Evolutionary conservation across 2,888 invertebrate species (phyloP), one percentile per base, ranked within the genome.

Genomic region (Axea sp.): DNA sequence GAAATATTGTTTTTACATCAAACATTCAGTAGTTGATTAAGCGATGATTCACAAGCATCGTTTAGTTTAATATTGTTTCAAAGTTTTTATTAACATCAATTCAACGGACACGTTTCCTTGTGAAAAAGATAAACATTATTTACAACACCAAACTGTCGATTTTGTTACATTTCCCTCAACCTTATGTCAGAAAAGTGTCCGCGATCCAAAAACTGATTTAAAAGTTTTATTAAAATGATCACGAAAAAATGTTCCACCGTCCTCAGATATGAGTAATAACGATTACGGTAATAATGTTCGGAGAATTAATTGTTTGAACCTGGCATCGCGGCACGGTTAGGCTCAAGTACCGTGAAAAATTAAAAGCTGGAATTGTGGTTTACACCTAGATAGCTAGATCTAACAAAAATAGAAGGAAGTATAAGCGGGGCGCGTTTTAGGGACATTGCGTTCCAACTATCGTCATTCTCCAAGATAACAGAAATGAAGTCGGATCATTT

Each of bases 281-380:
- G 12, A 7, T 15, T 39, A 49, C 9, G n/a, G n/a, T n/a, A 49
- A 51, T 4, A 33, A 22, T 30, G 8, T 22, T 35, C 35, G 45
- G 35, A 35, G 37, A 22, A 2, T 6, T 1, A 1, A 15, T 47
- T 11, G 12, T 37, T 45, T 35, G 37, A 7, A 15, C 49, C 49
- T 39, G 49, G 39, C 49, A 28, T 22, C 26, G 49, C 35, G 49
- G 39, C 31, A 49, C 45, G 39, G 39, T 62, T 62, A 62, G 39
- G n/a, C 62, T 31, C 39, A 49, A 41, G 28, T 47, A 53, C 53
- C 43, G 65, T 37, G 47, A n/a, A 53, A 67, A 45, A 67, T 55
- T 67, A 57, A 30, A 67, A 67, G 65, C 65, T 67, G 55, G 37
- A 53, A 26, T 64, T 53, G 17, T 65, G 37, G 35, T 45, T 9